Evolutionary conservation across 2,113 vertebrate genomes (phyloP), one percentile per base, ranked within the genome.

Genomic region (Asarcornis scutulata): DNA sequence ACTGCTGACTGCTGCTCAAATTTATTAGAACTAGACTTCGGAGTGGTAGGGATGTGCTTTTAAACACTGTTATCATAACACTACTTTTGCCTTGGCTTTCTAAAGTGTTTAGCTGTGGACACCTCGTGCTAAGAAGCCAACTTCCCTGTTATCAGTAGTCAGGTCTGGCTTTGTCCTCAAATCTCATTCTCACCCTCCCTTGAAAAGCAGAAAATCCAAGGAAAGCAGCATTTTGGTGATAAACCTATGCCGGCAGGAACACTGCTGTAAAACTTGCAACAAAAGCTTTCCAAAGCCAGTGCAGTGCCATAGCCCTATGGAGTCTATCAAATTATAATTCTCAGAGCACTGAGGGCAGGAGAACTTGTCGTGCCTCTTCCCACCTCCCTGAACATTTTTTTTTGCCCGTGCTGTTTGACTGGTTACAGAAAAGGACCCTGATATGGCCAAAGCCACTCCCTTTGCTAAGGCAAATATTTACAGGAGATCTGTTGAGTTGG

Each of bases 191-290:
- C 52, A 16, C 73, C 36, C 56, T 88, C 80, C 38, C 86, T 64
- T 93, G 86, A 88, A 84, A 90, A 79, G 69, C 38, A 88, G 69
- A 92, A 94, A 89, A 72, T 84, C 80, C 72, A 66, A 89, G 81
- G 69, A 96, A 94, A 75, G 77, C 56, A 78, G 79, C 42, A 34
- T 82, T 94, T 81, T 64, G 14, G 73, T 72, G 91, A 93, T 94
- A 96, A 86, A 56, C 17, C 0, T 67, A 40, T 27, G 34, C 77
- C 88, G 60, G 25, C 56, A 81, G 77, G 52, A 93, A 34, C 22
- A 26, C n/a, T 23, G 32, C 80, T 88, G 21, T 59, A 84, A 91
- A 90, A 84, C 66, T 88, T 86, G 34, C 48, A 75, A 75, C 66
- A 91, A 82, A 91, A 48, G 44, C 42, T 96, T 91, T 42, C 53